Evolutionary conservation across 2,113 vertebrate genomes (phyloP).

Genomic region (Lanius collurio): DNA sequence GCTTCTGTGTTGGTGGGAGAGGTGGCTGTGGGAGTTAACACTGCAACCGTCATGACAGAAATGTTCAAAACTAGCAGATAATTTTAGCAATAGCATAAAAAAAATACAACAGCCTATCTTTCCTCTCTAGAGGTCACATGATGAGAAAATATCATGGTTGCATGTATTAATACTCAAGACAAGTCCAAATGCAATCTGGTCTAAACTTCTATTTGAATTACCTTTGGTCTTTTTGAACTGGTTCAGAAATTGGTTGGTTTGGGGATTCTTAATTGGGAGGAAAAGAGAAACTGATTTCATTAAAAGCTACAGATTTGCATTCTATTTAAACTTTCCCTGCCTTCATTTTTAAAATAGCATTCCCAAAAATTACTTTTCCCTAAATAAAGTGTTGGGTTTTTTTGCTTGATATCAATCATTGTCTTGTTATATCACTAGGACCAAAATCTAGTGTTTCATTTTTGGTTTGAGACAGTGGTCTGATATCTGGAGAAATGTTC

Average conservation of each 20-base stretch:
- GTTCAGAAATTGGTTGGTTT: not conserved
- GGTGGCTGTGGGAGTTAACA: not conserved
- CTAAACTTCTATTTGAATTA: not conserved
- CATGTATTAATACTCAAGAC: not conserved
- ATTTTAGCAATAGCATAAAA: not conserved
- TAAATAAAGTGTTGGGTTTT: not conserved
- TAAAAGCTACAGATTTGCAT: not conserved
- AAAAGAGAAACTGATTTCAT: not conserved
- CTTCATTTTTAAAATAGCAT: not conserved
- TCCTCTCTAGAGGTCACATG: not conserved
- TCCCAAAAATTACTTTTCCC: not conserved
- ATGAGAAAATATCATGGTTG: not conserved
- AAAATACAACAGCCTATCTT: not conserved
- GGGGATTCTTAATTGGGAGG: not conserved
- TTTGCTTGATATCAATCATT: not conserved
- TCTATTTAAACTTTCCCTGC: not conserved
- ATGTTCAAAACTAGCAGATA: not conserved
- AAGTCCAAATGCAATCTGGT: not conserved
- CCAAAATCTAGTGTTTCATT: not conserved
- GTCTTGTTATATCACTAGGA: not conserved
- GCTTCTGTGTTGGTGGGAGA: not conserved
- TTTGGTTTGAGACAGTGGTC: not conserved
- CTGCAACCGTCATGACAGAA: not conserved
- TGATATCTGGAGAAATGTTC: not conserved
- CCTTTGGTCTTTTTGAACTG: not conserved